These are phyloP conservation scores for Ciona savignyi DNA, from an alignment of 23 tunicate genomes.

Conservation along the genomic window DNA sequence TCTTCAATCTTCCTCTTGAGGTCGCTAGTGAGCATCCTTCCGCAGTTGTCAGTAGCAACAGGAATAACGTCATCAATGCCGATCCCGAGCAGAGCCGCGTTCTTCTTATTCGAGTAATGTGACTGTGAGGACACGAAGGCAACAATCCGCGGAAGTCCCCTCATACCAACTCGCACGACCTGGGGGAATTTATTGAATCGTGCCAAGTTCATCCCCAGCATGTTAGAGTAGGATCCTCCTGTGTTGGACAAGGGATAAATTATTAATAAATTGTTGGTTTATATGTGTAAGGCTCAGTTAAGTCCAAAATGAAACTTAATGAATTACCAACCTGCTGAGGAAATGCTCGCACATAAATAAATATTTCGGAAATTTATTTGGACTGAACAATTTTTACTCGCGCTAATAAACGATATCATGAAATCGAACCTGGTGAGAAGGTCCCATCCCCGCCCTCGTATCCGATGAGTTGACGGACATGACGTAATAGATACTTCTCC, in stretches of 20 bases:
- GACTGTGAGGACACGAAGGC: slow-evolving; percentile 37
- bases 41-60: slow-evolving; percentile 25
- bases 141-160: slow-evolving; percentile 62
- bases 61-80: slow-evolving; percentile 53
- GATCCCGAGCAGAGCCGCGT: slow-evolving; percentile 58
- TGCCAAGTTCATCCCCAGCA: slow-evolving; percentile 79
- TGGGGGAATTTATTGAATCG: slow-evolving; percentile 56
- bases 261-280: too few relatives aligned
- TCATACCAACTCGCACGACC: slow-evolving; percentile 40
- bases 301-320: too few relatives aligned
- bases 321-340: too few relatives aligned
- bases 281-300: too few relatives aligned
- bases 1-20: slow-evolving; percentile 26
- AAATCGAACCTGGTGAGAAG: slow-evolving; percentile 51
- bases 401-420: too few relatives aligned
- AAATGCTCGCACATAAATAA: too few relatives aligned
- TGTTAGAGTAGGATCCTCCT: slow-evolving; percentile 87
- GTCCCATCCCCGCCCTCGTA: slow-evolving; percentile 74
- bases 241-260: too few relatives aligned
- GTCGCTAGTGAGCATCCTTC: slow-evolving; percentile 31
- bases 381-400: too few relatives aligned
- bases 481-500: slow-evolving; percentile 36
- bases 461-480: slow-evolving; percentile 46
- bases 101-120: slow-evolving; percentile 62
- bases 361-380: too few relatives aligned